Conservation (phyloP, 1,140 invertebrate genomes). For the Zaprionus davidi region DNA sequence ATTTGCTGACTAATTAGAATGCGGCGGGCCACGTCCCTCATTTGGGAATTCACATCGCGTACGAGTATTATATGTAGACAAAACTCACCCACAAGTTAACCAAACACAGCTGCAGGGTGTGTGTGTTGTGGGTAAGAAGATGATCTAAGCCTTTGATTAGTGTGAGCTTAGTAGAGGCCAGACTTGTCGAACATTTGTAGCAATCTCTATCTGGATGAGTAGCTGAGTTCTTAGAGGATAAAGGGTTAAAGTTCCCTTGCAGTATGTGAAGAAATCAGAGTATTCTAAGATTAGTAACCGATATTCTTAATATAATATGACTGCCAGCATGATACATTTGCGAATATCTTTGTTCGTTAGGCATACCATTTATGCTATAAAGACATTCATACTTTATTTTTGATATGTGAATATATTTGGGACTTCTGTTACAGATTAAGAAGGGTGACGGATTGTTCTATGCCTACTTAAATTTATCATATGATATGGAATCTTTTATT, state of each 20-base stretch:
- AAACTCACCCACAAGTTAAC: constrained; percentile 31
- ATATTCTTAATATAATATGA: too few relatives aligned
- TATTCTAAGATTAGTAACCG: too few relatives aligned
- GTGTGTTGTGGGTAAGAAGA: neutral
- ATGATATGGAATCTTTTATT: too few relatives aligned
- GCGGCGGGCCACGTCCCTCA: neutral
- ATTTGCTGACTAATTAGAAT: constrained; percentile 61
- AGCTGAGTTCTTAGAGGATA: neutral
- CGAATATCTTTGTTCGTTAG: too few relatives aligned
- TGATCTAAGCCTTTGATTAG: constrained; percentile 1
- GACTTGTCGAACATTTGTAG: neutral
- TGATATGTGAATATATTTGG: too few relatives aligned
- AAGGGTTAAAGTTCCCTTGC: neutral
- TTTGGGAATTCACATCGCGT: constrained; percentile 1
- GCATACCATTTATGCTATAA: too few relatives aligned
- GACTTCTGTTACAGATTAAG: too few relatives aligned
- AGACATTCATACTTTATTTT: too few relatives aligned
- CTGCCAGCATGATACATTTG: too few relatives aligned
- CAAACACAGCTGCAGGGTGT: constrained; percentile 17
- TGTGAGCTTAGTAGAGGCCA: neutral
- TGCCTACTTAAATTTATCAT: too few relatives aligned
- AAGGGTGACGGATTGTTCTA: too few relatives aligned
- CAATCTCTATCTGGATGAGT: neutral
- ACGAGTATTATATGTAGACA: constrained; percentile 20
- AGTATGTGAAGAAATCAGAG: neutral